phyloP scores from a whole-genome alignment of 2,888 invertebrate species.

The Eilema griseolum region DNA sequence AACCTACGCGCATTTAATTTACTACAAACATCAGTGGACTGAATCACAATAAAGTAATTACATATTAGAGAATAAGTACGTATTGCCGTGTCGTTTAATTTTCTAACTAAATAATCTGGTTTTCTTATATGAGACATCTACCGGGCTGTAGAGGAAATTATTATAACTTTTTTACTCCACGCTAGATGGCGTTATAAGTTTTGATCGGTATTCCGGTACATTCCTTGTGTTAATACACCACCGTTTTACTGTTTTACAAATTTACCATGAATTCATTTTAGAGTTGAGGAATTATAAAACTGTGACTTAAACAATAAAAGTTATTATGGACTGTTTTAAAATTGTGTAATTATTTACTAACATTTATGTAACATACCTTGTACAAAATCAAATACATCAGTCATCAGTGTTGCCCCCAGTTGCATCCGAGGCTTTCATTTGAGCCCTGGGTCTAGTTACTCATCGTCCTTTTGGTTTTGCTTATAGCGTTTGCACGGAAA shows the following conservation, averaged over 20 bases:
- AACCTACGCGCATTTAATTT: background rate
- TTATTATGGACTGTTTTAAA: background rate
- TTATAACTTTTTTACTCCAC: conserved; percentile 13
- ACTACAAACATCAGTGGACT: background rate
- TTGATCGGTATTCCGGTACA: background rate
- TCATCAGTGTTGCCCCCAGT: too few species aligned
- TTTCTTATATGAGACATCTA: conserved; percentile 29
- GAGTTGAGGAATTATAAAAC: too few species aligned
- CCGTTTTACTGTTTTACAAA: background rate
- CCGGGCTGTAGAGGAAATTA: conserved; percentile 16
- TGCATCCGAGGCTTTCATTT: too few species aligned
- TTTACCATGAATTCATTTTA: too few species aligned
- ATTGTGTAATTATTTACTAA: too few species aligned
- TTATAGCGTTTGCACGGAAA: too few species aligned
- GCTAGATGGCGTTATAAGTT: conserved; percentile 32
- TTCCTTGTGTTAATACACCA: background rate
- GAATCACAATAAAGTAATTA: background rate
- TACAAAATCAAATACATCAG: too few species aligned
- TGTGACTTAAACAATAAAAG: too few species aligned
- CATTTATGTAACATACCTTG: too few species aligned
- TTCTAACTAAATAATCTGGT: background rate
- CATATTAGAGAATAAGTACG: background rate
- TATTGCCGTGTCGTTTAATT: background rate
- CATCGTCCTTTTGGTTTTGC: too few species aligned
- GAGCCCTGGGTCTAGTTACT: too few species aligned